A percentile compares a stretch with the other conserved stretches of the same genome.
phyloP scores from a whole-genome alignment of 2,797 vertebrate species.

The Rhyacichthys aspro region DNA sequence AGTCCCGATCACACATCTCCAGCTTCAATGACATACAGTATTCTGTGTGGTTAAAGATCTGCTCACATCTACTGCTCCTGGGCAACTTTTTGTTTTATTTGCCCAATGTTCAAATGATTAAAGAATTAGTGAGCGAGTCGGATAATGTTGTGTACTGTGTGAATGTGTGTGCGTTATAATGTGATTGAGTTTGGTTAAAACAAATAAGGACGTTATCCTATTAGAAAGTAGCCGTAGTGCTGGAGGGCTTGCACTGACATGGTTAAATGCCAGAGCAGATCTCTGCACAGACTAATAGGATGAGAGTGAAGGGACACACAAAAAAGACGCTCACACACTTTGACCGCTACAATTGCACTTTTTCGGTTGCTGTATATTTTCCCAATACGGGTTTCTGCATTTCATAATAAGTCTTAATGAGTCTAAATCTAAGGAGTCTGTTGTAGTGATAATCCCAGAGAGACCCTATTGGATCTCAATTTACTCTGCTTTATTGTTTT shows the following conservation, averaged over 20 bases:
- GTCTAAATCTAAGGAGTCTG: too few species aligned
- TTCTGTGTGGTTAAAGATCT: background rate
- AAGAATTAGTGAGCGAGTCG: background rate
- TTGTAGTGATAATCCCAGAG: background rate
- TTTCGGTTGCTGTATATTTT: background rate
- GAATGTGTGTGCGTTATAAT: conserved; percentile 40
- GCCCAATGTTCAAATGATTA: background rate
- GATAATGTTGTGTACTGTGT: conserved; percentile 10
- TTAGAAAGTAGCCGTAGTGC: conserved; percentile 55
- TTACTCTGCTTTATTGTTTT: background rate
- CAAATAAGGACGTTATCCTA: conserved; percentile 58
- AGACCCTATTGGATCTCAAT: background rate
- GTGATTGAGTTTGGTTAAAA: conserved; percentile 45
- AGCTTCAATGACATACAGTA: conserved; percentile 8
- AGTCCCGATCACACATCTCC: conserved; percentile 7
- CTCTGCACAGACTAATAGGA: conserved; percentile 49
- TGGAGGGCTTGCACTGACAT: conserved; percentile 45
- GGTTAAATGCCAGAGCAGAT: conserved; percentile 61
- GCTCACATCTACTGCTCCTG: too few species aligned
- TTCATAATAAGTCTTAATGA: background rate
- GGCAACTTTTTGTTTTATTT: background rate
- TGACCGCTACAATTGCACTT: conserved; percentile 10
- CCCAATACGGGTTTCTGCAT: background rate
- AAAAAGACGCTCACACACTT: conserved; percentile 31
- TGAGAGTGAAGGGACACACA: conserved; percentile 13